Base-by-base conservation (phyloP, 2,113 vertebrate species). In the Etheostoma spectabile region DNA sequence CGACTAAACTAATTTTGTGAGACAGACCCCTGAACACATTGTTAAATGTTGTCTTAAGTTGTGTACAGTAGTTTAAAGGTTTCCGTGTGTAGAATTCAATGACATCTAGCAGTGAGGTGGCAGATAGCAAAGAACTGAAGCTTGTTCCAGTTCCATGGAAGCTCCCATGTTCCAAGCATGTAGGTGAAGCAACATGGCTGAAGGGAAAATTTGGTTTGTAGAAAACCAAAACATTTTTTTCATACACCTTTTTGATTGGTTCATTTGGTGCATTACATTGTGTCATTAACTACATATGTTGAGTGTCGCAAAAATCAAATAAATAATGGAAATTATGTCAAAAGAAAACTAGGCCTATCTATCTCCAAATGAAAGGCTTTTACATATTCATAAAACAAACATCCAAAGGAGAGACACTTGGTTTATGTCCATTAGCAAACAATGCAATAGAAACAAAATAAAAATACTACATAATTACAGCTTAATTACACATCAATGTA, bases 401-500 rank as follows among this genome's bases (percentile, higher is more conserved):
- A 57, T 56, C n/a, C 52, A 22, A 66, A 57, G 13, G 19, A 33
- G 35, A 48, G 51, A 6, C 49, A 21, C 18, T 55, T 55, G 35
- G 35, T 65, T n/a, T 56, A 16, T n/a, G 38, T 33, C 38, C 22
- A 65, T 65, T 45, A 45, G 60, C 8, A 33, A 61, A 62, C 22
- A 45, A 48, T 42, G 21, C 21, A 45, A 33, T 16, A 15, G 2
- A 19, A 60, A n/a, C 8, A 19, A 6, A 67, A 27, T 1, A 22
- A 60, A 2, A 56, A 24, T 1, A 24, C 1, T 5, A 22, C 30
- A 82, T 64, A 46, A 60, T 71, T 57, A 35, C 16, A 73, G n/a
- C 12, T 55, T 66, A 73, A 77, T 77, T 46, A 72, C 15, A 74
- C 12, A 63, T 68, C 6, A 61, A 24, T 66, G 5, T 48, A 80